Percentiles rank a stretch among this genome's conserved stretches.
phyloP scores from a whole-genome alignment of 2,113 vertebrate species.

The Dromaius novaehollandiae region DNA sequence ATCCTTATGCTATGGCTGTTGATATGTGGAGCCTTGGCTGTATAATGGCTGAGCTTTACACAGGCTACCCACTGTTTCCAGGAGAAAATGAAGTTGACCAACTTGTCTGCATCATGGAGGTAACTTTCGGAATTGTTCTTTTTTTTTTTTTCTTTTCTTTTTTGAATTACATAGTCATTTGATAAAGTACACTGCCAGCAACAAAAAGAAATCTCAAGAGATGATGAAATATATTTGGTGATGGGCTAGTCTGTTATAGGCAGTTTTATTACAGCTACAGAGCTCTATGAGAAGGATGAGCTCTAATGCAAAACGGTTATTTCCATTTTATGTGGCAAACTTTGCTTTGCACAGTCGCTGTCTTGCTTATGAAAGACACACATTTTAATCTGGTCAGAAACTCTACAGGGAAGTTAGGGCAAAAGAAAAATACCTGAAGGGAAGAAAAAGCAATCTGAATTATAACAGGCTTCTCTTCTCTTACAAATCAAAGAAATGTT shows the following conservation, averaged over 20 bases:
- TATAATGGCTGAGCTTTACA: constrained; percentile 91
- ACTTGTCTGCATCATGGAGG: constrained; percentile 96
- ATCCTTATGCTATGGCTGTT: constrained; percentile 92
- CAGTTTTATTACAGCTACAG: not conserved
- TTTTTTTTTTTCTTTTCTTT: no score
- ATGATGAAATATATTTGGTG: not conserved
- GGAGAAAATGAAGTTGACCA: constrained; percentile 94
- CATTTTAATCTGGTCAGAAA: not conserved
- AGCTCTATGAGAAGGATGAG: not conserved
- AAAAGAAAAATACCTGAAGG: not conserved
- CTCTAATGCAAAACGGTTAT: not conserved
- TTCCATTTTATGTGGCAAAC: not conserved
- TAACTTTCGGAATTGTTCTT: constrained; percentile 41
- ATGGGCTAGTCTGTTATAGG: not conserved
- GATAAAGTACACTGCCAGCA: not conserved
- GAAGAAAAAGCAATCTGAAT: not conserved
- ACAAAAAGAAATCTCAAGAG: not conserved
- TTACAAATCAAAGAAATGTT: not conserved
- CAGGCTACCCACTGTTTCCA: constrained; percentile 89
- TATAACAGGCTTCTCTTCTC: not conserved
- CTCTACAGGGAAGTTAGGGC: not conserved
- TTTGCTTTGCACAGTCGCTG: not conserved
- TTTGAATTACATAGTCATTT: not conserved
- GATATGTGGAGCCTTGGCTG: constrained; percentile 98
- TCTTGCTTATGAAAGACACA: not conserved